Evolutionary conservation across 2,797 vertebrate genomes (phyloP).

Genomic region (Gobio occitaniae): DNA sequence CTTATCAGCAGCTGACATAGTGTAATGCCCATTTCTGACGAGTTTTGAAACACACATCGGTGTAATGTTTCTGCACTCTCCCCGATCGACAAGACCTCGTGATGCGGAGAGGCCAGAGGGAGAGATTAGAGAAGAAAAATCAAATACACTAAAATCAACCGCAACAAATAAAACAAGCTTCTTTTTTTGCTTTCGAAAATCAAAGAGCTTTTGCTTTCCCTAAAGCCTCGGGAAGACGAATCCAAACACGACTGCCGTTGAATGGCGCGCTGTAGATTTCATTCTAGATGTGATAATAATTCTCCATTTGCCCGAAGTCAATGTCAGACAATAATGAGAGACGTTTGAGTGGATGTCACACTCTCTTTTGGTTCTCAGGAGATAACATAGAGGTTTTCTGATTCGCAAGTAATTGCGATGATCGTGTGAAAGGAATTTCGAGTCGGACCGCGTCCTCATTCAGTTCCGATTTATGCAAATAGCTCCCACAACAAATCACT

Average conservation of each 20-base stretch:
- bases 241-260: not conserved
- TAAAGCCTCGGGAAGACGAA: not conserved
- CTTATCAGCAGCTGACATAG: constrained; percentile 50
- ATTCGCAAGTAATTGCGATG: constrained; percentile 26
- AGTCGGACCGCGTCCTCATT: constrained; percentile 27
- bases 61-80: constrained; percentile 35
- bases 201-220: not conserved
- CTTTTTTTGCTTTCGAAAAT: constrained; percentile 8
- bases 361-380: constrained; percentile 3
- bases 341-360: constrained; percentile 31
- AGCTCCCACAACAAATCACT: constrained; percentile 41
- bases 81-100: constrained; percentile 1
- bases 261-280: not conserved
- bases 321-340: not conserved
- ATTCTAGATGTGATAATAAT: constrained; percentile 31
- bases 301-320: constrained; percentile 26
- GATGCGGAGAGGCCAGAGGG: constrained; percentile 15
- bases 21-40: constrained; percentile 40
- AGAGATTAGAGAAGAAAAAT: constrained; percentile 38
- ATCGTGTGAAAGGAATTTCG: constrained; percentile 37
- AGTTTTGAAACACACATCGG: constrained; percentile 42
- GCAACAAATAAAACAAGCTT: constrained; percentile 20
- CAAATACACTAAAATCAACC: not conserved
- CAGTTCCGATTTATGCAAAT: constrained; percentile 48
- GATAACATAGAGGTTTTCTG: not conserved